Evolutionary conservation across 1,140 invertebrate genomes (phyloP).

Genomic region (Drosophila trapezifrons): DNA sequence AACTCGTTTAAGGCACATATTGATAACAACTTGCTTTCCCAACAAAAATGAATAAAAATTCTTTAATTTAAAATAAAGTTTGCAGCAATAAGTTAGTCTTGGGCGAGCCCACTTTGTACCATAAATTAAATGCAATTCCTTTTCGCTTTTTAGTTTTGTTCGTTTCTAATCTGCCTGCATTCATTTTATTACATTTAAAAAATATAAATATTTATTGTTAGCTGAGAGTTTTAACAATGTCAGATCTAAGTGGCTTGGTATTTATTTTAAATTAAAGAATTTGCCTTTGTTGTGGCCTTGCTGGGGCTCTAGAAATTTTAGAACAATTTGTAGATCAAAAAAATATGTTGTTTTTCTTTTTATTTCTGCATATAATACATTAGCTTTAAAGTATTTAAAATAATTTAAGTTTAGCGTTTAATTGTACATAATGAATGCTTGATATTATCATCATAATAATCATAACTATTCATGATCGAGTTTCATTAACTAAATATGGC

Average conservation of each 20-base stretch:
- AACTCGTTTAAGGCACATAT: conserved; percentile 64
- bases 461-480: conserved; percentile 13
- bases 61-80: conserved; percentile 74
- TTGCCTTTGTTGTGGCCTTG: conserved; percentile 26
- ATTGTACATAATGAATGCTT: conserved; percentile 72
- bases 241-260: not conserved
- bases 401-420: conserved; percentile 67
- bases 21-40: conserved; percentile 31
- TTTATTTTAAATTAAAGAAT: conserved; percentile 79
- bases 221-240: conserved; percentile 19
- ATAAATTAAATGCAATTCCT: conserved; percentile 78
- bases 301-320: conserved; percentile 5
- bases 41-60: conserved; percentile 49
- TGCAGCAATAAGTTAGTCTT: conserved; percentile 12
- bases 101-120: conserved; percentile 61
- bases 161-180: conserved; percentile 35
- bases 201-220: conserved; percentile 26
- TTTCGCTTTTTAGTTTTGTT: conserved; percentile 37
- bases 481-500: conserved; percentile 83
- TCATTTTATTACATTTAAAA: conserved; percentile 29
- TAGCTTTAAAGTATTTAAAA: conserved; percentile 61
- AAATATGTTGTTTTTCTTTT: conserved; percentile 36
- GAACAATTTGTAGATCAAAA: conserved; percentile 16
- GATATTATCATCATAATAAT: conserved; percentile 58
- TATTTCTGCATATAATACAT: conserved; percentile 70